These are phyloP conservation scores for Lucilia cuprina DNA, from an alignment of 1,140 invertebrate genomes.

Conservation along the genomic window DNA sequence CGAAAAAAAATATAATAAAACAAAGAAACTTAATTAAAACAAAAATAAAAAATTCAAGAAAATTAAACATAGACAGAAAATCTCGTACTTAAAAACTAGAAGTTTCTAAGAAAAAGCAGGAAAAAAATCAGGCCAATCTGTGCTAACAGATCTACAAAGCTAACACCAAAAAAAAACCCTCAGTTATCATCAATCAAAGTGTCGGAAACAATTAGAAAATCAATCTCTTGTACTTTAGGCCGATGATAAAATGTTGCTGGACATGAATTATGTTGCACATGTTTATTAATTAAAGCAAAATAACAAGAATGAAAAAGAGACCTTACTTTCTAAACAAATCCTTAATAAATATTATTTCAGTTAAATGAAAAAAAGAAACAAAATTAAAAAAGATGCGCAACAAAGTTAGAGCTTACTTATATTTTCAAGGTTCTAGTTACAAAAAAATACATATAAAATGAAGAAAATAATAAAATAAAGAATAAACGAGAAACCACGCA, in stretches of 20 bases:
- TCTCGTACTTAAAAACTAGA: background rate
- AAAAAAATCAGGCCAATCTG: background rate
- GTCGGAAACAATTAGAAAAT: slow-evolving; percentile 25
- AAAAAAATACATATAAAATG: background rate
- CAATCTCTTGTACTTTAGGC: background rate
- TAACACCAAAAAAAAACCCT: background rate
- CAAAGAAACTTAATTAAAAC: background rate
- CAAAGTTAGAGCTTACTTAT: background rate
- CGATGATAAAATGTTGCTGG: background rate
- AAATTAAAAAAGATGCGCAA: background rate
- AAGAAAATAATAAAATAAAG: background rate
- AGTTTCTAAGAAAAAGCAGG: background rate
- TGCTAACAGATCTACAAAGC: background rate
- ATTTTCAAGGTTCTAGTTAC: background rate
- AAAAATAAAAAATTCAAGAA: background rate
- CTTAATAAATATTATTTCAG: background rate
- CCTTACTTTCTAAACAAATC: background rate
- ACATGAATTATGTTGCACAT: slow-evolving; percentile 19
- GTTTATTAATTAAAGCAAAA: slow-evolving; percentile 28
- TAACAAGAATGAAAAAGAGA: background rate
- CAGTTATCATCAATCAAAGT: background rate
- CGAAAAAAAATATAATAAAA: background rate
- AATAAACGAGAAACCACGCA: background rate
- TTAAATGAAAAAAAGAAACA: background rate
- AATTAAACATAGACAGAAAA: background rate